Evolutionary conservation across 2,888 invertebrate genomes (phyloP).

Genomic region (Keiferia lycopersicella): DNA sequence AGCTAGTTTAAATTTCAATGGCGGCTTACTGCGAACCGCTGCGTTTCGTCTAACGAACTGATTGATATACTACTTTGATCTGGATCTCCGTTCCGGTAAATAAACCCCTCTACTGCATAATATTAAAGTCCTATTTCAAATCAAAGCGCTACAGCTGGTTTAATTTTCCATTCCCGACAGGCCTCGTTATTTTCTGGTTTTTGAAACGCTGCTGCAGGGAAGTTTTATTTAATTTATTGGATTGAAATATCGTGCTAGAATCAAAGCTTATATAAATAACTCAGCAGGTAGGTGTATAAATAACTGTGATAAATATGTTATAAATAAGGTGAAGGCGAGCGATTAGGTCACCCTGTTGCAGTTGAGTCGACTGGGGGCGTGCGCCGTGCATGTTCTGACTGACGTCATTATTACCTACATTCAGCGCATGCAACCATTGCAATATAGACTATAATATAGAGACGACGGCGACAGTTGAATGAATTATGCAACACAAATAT

Average conservation of each 20-base stretch:
- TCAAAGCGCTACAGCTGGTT: conserved; percentile 1
- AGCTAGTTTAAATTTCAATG: conserved; percentile 78
- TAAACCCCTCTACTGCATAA: background rate
- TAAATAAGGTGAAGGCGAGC: conserved; percentile 58
- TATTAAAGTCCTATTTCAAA: conserved; percentile 16
- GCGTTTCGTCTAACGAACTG: conserved; percentile 73
- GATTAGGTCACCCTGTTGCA: conserved; percentile 55
- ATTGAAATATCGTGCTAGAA: background rate
- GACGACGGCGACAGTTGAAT: conserved; percentile 27
- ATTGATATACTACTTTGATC: conserved; percentile 74
- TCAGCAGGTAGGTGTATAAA: background rate
- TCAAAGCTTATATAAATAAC: too few species aligned
- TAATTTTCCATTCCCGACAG: conserved; percentile 10
- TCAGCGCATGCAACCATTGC: background rate
- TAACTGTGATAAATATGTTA: conserved; percentile 36
- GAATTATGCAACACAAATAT: conserved; percentile 25
- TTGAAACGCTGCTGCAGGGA: conserved; percentile 8
- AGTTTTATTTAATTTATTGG: background rate
- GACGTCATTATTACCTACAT: conserved; percentile 38
- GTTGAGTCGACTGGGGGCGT: conserved; percentile 33
- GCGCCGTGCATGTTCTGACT: conserved; percentile 32
- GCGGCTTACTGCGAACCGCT: conserved; percentile 68
- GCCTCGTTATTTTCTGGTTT: conserved; percentile 9
- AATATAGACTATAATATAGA: background rate
- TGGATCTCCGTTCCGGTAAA: conserved; percentile 30